These are phyloP conservation scores for Dendroctonus ponderosae DNA, from an alignment of 1,140 invertebrate species.

Conservation along the genomic window DNA sequence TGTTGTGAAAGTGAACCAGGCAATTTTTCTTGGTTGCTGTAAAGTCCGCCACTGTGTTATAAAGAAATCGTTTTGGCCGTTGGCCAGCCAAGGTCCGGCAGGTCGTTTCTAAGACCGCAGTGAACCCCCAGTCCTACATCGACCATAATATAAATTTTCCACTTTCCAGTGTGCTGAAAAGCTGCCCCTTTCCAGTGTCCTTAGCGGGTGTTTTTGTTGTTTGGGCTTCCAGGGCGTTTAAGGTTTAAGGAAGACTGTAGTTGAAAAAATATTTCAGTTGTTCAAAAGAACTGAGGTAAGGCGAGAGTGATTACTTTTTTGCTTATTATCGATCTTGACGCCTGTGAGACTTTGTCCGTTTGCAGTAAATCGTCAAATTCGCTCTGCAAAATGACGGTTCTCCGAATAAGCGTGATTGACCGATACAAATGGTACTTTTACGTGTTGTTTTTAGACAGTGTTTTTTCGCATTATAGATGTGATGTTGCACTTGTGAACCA, in stretches of 20 bases:
- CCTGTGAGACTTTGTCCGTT: no score
- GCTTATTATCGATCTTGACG: no score
- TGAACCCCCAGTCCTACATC: conserved; percentile 29
- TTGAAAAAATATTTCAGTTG: no score
- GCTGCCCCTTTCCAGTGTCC: background rate
- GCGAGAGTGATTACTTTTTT: no score
- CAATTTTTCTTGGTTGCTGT: background rate
- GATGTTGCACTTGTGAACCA: background rate
- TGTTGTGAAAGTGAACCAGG: no score
- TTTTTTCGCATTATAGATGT: conserved; percentile 1
- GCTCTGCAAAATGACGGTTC: conserved; percentile 34
- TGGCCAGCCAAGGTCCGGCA: conserved; percentile 25
- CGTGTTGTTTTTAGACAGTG: background rate
- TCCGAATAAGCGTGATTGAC: conserved; percentile 39
- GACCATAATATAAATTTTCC: conserved; percentile 29
- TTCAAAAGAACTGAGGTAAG: no score
- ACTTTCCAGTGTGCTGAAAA: conserved; percentile 1
- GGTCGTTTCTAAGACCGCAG: conserved; percentile 25
- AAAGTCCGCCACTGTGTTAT: conserved; percentile 5
- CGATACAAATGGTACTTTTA: conserved; percentile 39
- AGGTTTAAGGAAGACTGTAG: no score
- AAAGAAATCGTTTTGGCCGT: conserved; percentile 25
- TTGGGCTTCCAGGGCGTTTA: background rate
- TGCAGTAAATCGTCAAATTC: no score
- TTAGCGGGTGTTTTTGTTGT: background rate